phyloP scores from a whole-genome alignment of 2,113 vertebrate genomes.

The Tychaedon coryphoeus region DNA sequence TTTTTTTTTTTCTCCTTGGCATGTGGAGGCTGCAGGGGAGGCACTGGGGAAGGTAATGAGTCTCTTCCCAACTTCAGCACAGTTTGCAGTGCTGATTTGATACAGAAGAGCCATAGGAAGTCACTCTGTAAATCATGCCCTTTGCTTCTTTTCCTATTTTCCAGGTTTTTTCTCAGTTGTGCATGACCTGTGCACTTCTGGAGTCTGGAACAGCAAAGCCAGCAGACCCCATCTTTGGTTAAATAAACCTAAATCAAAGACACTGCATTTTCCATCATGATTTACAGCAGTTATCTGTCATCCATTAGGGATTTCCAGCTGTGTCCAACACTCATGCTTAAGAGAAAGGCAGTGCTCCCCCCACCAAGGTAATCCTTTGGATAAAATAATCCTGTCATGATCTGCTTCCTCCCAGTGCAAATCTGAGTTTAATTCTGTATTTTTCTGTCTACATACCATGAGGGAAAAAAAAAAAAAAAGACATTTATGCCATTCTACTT shows the following conservation, averaged over 20 bases:
- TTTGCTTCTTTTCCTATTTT: not conserved
- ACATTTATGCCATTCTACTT: not conserved
- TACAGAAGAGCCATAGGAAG: not conserved
- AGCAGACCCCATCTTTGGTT: not conserved
- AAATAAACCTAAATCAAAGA: not conserved
- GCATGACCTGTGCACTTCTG: not conserved
- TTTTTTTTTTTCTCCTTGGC: too few species aligned
- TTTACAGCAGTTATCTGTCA: not conserved
- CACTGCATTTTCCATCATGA: accelerated
- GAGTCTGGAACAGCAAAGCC: not conserved
- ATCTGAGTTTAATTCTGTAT: not conserved
- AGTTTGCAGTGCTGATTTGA: not conserved
- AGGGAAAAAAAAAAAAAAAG: not conserved
- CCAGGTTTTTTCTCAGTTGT: not conserved
- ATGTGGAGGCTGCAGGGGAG: not conserved
- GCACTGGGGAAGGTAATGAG: not conserved
- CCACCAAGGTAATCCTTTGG: not conserved
- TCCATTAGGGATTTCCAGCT: not conserved
- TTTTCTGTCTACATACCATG: not conserved
- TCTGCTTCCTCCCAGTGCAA: not conserved
- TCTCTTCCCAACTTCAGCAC: not conserved
- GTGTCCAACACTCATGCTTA: not conserved
- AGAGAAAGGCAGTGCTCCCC: not conserved
- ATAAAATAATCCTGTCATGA: not conserved
- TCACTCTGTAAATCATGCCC: not conserved